Conservation (phyloP, 2,113 vertebrate genomes). For the Seriola quinqueradiata region DNA sequence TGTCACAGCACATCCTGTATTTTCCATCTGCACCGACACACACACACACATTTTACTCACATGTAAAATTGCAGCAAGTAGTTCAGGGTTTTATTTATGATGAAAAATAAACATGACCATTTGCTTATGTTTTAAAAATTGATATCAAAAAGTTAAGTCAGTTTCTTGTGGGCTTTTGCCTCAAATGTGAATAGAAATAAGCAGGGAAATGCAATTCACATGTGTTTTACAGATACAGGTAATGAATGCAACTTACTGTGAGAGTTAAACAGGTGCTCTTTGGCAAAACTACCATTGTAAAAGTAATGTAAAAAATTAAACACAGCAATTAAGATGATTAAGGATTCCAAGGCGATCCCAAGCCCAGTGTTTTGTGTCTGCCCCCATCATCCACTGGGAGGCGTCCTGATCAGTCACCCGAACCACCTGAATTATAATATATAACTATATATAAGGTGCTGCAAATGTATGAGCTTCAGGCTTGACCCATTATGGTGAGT, state of each 20-base stretch:
- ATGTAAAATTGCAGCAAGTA: background rate
- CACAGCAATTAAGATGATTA: background rate
- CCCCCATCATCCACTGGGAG: background rate
- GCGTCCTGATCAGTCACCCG: background rate
- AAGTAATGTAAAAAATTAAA: background rate
- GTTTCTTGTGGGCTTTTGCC: slow-evolving; percentile 10
- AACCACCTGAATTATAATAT: background rate
- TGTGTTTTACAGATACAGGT: slow-evolving; percentile 19
- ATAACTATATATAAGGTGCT: background rate
- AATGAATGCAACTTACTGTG: background rate
- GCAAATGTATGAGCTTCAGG: background rate
- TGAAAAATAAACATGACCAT: slow-evolving; percentile 13
- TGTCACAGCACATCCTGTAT: slow-evolving; percentile 2
- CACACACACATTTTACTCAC: background rate
- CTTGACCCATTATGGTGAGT: too few relatives aligned
- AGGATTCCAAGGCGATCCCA: background rate
- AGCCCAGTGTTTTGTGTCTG: background rate
- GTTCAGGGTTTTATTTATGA: background rate
- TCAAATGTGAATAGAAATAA: slow-evolving; percentile 22
- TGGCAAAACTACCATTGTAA: background rate
- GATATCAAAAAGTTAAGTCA: background rate
- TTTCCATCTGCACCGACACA: background rate
- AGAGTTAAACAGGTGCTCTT: background rate
- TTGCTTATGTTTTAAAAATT: slow-evolving; percentile 46
- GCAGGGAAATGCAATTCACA: background rate